Conservation (phyloP, 2,797 vertebrate genomes). For the Phylloscopus collybita region DNA sequence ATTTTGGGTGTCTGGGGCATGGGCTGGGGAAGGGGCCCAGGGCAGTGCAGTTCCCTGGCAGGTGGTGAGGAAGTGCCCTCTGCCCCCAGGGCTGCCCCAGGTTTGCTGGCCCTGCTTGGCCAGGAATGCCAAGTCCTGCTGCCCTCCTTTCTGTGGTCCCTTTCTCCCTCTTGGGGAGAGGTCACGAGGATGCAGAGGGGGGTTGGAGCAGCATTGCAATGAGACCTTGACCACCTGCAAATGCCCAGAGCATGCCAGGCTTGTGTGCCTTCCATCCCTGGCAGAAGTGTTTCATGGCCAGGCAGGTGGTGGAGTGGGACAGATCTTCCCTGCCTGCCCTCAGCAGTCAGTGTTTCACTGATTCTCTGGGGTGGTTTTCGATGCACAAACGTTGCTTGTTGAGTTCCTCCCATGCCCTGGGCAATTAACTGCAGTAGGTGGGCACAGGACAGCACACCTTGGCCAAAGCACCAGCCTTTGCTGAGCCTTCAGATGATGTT, state of each 20-base stretch:
- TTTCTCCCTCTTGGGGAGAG: not conserved
- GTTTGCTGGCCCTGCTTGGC: not conserved
- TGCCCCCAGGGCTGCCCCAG: accelerated
- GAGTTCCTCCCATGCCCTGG: not conserved
- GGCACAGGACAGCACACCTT: not conserved
- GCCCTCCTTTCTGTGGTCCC: not conserved
- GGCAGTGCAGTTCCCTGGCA: not conserved
- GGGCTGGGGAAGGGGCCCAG: not conserved
- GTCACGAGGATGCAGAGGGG: not conserved
- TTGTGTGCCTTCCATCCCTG: not conserved
- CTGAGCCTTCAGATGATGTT: not conserved
- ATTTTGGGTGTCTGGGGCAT: not conserved
- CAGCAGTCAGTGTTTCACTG: not conserved
- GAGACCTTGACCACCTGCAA: not conserved
- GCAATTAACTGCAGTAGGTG: not conserved
- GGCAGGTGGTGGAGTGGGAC: not conserved
- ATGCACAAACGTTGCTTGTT: not conserved
- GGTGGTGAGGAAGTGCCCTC: not conserved
- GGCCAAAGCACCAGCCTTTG: not conserved
- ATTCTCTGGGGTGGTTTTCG: not conserved
- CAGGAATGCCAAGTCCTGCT: not conserved
- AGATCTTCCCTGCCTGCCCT: not conserved
- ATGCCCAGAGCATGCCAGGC: accelerated
- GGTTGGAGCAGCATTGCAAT: not conserved
- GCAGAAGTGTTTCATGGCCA: not conserved